These are phyloP conservation scores for Brachionus rotundiformis DNA, from an alignment of 1,140 invertebrate species.

Conservation along the genomic window DNA sequence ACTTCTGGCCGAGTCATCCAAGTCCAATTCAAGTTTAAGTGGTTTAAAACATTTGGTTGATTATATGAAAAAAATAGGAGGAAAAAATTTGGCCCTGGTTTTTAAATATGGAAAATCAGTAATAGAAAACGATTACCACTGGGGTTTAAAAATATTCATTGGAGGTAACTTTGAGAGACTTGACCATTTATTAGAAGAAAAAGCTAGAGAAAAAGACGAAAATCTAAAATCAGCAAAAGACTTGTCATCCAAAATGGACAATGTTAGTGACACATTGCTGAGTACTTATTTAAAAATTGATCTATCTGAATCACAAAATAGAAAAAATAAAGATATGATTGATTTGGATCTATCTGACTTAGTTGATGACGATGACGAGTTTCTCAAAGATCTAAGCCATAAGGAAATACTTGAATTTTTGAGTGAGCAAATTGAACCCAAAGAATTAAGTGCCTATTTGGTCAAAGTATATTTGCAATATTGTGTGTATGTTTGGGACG, in stretches of 20 bases:
- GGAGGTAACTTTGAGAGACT: slow-evolving; percentile 28
- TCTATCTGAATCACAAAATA: background rate
- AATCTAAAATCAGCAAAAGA: background rate
- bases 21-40: slow-evolving; percentile 75
- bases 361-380: slow-evolving; percentile 28
- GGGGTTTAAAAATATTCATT: slow-evolving; percentile 75
- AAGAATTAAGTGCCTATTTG: background rate
- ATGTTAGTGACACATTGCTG: background rate
- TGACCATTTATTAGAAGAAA: background rate
- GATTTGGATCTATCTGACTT: background rate
- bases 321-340: background rate
- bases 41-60: slow-evolving; percentile 80
- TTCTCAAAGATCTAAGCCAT: slow-evolving; percentile 17
- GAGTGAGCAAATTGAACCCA: slow-evolving; percentile 32
- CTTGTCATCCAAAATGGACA: background rate
- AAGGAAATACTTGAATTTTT: slow-evolving; percentile 1
- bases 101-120: slow-evolving; percentile 94
- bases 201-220: background rate
- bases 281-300: slow-evolving; percentile 32
- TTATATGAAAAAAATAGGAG: slow-evolving; percentile 86
- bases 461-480: slow-evolving; percentile 70
- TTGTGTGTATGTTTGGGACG: slow-evolving; percentile 83
- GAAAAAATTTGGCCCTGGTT: slow-evolving; percentile 81
- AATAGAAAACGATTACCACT: slow-evolving; percentile 78
- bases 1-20: slow-evolving; percentile 76